Evolutionary conservation across 2,797 vertebrate genomes (phyloP).

Genomic region (Sternotherus odoratus): DNA sequence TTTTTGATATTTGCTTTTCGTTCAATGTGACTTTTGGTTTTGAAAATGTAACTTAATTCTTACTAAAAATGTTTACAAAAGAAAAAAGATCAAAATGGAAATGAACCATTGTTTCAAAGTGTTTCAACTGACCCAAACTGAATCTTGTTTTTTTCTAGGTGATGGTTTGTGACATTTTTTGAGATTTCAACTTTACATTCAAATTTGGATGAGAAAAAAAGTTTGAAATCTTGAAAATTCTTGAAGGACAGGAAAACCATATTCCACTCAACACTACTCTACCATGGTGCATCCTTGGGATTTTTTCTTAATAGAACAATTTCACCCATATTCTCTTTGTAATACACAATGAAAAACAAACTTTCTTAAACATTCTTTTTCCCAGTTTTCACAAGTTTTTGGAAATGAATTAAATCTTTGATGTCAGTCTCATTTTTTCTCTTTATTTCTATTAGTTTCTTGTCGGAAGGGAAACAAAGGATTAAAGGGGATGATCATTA

Average conservation of each 20-base stretch:
- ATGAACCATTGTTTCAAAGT: too few species aligned
- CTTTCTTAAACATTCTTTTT: background rate
- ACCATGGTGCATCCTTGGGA: background rate
- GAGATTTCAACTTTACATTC: background rate
- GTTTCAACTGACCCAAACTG: too few species aligned
- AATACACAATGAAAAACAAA: background rate
- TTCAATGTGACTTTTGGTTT: too few species aligned
- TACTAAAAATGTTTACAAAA: too few species aligned
- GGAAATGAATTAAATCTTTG: background rate
- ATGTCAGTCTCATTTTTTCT: background rate
- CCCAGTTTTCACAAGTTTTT: background rate
- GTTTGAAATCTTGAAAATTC: background rate
- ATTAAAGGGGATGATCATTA: background rate
- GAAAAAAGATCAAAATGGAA: too few species aligned
- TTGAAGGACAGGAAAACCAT: background rate
- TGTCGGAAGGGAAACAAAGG: background rate
- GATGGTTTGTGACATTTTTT: too few species aligned
- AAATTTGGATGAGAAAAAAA: background rate
- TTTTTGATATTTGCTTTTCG: too few species aligned
- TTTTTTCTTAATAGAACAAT: background rate
- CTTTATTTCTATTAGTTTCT: accelerated
- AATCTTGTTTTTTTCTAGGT: too few species aligned
- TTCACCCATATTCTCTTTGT: background rate
- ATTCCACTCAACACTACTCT: background rate
- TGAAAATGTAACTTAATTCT: too few species aligned